Evolutionary conservation across 53 echinoderm and acorn worm species (phyloP).

Genomic region (Astropecten irregularis): DNA sequence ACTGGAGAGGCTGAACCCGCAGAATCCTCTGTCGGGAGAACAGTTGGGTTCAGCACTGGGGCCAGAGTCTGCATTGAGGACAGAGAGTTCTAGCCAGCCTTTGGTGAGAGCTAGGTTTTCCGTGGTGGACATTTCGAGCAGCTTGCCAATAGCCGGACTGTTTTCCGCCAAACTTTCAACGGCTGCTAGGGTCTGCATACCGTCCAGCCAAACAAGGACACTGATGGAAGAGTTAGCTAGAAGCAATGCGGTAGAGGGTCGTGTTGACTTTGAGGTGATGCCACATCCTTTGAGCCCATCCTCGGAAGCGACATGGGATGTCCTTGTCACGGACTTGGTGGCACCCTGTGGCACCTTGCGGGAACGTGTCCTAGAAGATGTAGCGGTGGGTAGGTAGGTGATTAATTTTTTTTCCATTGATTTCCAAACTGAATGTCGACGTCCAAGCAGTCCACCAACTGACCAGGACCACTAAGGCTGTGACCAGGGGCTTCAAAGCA

Average conservation of each 20-base stretch:
- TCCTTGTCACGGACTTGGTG: constrained; percentile 64
- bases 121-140: constrained; percentile 36
- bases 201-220: constrained; percentile 25
- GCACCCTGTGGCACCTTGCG: constrained; percentile 48
- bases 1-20: background rate
- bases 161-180: constrained; percentile 49
- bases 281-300: constrained; percentile 36
- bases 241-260: constrained; percentile 29
- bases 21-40: too few species aligned
- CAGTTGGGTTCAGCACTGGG: too few species aligned
- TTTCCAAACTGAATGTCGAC: background rate
- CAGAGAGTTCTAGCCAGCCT: too few species aligned
- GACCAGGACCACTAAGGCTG: too few species aligned
- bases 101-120: too few species aligned
- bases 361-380: constrained; percentile 58
- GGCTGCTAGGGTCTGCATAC: constrained; percentile 13
- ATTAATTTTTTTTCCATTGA: too few species aligned
- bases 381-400: constrained; percentile 65
- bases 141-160: constrained; percentile 46
- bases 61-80: too few species aligned
- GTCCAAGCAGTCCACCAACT: too few species aligned
- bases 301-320: constrained; percentile 46
- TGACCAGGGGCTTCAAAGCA: too few species aligned
- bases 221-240: constrained; percentile 28
- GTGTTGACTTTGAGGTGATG: constrained; percentile 29